A percentile compares a stretch with the other conserved stretches of the same genome.
Conservation (phyloP, 2,888 invertebrate species). For the Lathronympha strigana region DNA sequence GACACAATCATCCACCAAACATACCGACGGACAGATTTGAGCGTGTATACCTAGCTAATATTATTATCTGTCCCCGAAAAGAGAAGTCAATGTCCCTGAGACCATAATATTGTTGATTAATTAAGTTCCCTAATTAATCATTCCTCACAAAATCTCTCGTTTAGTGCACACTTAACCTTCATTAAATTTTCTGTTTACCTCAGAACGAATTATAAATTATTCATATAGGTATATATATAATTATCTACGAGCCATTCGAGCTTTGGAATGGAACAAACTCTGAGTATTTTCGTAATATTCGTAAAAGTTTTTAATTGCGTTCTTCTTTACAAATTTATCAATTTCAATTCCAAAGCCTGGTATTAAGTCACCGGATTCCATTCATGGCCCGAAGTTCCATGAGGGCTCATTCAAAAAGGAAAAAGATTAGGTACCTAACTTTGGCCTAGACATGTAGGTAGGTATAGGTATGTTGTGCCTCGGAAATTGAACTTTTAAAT, state of each 20-base stretch:
- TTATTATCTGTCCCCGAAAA: background rate
- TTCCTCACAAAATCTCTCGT: conserved; percentile 24
- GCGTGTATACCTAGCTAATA: no score
- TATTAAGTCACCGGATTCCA: conserved; percentile 22
- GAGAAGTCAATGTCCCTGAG: conserved; percentile 19
- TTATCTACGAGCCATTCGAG: background rate
- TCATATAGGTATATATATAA: background rate
- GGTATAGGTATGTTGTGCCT: conserved; percentile 34
- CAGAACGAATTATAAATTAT: background rate
- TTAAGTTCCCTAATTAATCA: conserved; percentile 32
- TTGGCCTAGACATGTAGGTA: background rate
- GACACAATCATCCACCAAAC: no score
- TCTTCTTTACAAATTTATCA: conserved; percentile 19
- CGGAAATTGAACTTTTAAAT: conserved; percentile 33
- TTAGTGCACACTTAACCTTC: conserved; percentile 15
- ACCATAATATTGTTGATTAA: conserved; percentile 26
- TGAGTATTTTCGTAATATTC: conserved; percentile 1
- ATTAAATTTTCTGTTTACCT: conserved; percentile 26
- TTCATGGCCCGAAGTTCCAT: conserved; percentile 25
- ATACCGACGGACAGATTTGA: no score
- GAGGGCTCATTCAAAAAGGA: conserved; percentile 9
- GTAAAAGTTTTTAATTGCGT: conserved; percentile 16
- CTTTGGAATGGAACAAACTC: background rate
- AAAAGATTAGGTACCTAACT: conserved; percentile 30
- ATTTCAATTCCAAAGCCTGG: conserved; percentile 11